Base-by-base conservation (phyloP, 2,888 invertebrate genomes). In the Sericinus montela region DNA sequence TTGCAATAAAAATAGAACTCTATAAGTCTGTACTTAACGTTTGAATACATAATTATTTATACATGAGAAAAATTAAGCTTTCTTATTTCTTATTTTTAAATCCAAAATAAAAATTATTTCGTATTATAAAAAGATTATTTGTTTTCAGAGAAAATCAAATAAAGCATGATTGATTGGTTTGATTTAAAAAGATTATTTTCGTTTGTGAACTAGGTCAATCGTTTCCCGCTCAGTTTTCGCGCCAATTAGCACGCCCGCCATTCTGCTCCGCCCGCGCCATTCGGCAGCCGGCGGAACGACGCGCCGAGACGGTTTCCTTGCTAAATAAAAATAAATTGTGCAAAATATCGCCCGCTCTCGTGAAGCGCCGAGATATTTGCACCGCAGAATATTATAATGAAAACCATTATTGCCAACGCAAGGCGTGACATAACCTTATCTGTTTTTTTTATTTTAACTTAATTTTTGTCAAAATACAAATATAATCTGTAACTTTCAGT, bases 301-400 rank as follows among this genome's bases (percentile, higher is more conserved):
- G 48, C 58, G 47, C 34, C 59, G 56, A 61, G 63, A 63, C 65
- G 61, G 62, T 63, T 67, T 59, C 55, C 53, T 54, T 62, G 60
- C 63, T 59, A 65, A 72, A 73, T 71, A 72, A 72, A 72, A 72
- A 69, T 71, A 73, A 74, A 74, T 67, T 67, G 69, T 60, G 60
- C 62, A 53, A 66, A 67, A 72, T 69, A 67, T 68, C 55, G 58
- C 47, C 59, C 25, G 23, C 32, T 23, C 28, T 19, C 28, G 4
- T 28, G 45, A 32, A 39, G 46, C 11, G 32, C 13, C 38, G 38
- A 16, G 25, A 8, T 36, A 13, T 14, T 14, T 30, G 13, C 38
- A 38, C 45, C 30, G 16, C 28, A 10, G 37, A 19, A 19, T 32
- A 23, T 39, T 37, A 23, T 41, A 36, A 41, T 47, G 35, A 19